A percentile compares a stretch with the other conserved stretches of the same genome.
Evolutionary conservation across 2,888 invertebrate species (phyloP).

Genomic region (Megalurothrips usitatus): DNA sequence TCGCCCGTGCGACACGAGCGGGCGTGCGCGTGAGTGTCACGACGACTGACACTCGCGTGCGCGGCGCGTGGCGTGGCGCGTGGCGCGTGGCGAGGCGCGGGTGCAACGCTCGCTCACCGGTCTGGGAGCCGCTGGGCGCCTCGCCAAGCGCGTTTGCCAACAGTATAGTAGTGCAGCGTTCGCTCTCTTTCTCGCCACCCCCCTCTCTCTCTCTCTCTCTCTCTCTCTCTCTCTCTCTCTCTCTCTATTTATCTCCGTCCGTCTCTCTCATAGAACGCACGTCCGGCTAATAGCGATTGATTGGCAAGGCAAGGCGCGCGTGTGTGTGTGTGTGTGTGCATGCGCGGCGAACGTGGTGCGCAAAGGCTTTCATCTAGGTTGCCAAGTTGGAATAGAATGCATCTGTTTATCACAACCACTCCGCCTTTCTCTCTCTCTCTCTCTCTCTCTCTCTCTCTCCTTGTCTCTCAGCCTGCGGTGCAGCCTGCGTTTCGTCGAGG

Average conservation of each 20-base stretch:
- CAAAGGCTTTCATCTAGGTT: too few relatives aligned
- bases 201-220: not conserved
- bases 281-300: not conserved
- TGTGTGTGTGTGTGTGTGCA: not conserved
- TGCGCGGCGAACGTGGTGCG: not conserved
- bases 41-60: not conserved
- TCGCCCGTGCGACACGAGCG: too few relatives aligned
- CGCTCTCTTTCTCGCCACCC: not conserved
- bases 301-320: not conserved
- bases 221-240: not conserved
- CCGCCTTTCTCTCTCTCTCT: too few relatives aligned
- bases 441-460: too few relatives aligned
- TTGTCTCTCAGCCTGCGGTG: too few relatives aligned
- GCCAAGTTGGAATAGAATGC: too few relatives aligned
- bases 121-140: too few relatives aligned
- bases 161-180: too few relatives aligned
- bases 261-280: not conserved
- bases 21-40: too few relatives aligned
- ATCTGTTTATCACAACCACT: too few relatives aligned
- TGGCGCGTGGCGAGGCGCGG: not conserved
- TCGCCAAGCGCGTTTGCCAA: too few relatives aligned
- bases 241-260: not conserved
- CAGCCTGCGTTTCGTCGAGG: too few relatives aligned
- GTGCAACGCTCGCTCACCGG: not conserved
- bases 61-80: not conserved